Evolutionary conservation across 2,888 invertebrate species (phyloP).

Genomic region (Schizaphis graminum): DNA sequence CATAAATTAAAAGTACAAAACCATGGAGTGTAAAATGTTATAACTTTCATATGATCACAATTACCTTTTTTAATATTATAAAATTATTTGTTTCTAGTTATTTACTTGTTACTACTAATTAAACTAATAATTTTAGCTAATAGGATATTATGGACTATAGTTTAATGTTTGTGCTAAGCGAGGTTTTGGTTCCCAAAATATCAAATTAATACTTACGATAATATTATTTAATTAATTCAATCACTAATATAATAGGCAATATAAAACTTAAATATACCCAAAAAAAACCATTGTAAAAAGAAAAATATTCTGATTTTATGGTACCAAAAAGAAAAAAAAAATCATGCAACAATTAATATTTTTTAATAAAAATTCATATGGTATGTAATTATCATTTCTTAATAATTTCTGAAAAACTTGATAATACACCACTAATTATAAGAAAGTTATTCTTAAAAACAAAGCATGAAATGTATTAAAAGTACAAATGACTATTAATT

Average conservation of each 20-base stretch:
- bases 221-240: constrained; percentile 37
- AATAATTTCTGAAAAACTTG: not conserved
- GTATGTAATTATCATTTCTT: not conserved
- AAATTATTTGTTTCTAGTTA: constrained; percentile 32
- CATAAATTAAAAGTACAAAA: constrained; percentile 50
- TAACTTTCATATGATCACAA: constrained; percentile 42
- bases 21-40: constrained; percentile 26
- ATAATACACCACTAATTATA: not conserved
- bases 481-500: not conserved
- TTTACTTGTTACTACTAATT: constrained; percentile 30
- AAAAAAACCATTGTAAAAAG: constrained; percentile 25
- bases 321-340: not conserved
- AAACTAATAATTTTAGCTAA: constrained; percentile 32
- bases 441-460: not conserved
- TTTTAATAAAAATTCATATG: not conserved
- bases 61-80: not conserved
- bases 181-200: constrained; percentile 64
- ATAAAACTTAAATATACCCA: constrained; percentile 44
- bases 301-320: not conserved
- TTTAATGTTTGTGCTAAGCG: constrained; percentile 59
- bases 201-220: constrained; percentile 30
- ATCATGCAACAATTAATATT: not conserved
- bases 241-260: not conserved
- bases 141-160: constrained; percentile 50
- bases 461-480: not conserved